Base-by-base conservation (phyloP, 2,113 vertebrate species). In the Nematolebias whitei region DNA sequence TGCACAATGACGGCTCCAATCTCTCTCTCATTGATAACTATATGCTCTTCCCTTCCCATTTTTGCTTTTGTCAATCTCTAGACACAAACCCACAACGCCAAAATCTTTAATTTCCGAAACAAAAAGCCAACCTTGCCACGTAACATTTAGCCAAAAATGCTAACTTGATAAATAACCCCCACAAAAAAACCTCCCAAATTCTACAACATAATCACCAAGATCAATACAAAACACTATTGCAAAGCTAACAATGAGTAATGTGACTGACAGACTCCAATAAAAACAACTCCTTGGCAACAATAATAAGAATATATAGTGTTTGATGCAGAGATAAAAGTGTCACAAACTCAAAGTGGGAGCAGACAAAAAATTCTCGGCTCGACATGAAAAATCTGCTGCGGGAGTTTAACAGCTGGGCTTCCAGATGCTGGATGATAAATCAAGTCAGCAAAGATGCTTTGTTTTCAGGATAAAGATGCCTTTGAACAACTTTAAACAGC, bases 321-420 rank as follows among this genome's bases (percentile, higher is more conserved):
- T 29, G 60, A 66, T 38, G 18, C 39, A 26, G 12, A 48, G 38
- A 56, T 6, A 22, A 54, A 76, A 38, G 12, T 7, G 22, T 26
- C 13, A 7, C 6, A 29, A 50, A 67, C 40, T 41, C 22, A 57
- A 59, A 48, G 6, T 14, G 16, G 45, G 47, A 48, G 54, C 50
- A 32, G 68, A 64, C 26, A 49, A 52, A 76, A n/a, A 60, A 35
- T 57, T 29, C 24, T 26, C 10, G 6, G 45, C 39, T 7, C 50
- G 45, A 53, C 12, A 50, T 23, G 26, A 74, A 80, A 71, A 47
- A 75, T 78, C 59, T 78, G 67, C 50, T 63, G 47, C 51, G 52
- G 52, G 52, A 64, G 52, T 64, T 69, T 29, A 68, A 57, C 60
- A 53, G 57, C 41, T 47, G 70, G 53, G 38, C 55, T 29, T 67